Percentiles rank a stretch among this genome's conserved stretches.
These are phyloP conservation scores for Drosophila diplacantha DNA, from an alignment of 2,888 invertebrate genomes.

Conservation along the genomic window DNA sequence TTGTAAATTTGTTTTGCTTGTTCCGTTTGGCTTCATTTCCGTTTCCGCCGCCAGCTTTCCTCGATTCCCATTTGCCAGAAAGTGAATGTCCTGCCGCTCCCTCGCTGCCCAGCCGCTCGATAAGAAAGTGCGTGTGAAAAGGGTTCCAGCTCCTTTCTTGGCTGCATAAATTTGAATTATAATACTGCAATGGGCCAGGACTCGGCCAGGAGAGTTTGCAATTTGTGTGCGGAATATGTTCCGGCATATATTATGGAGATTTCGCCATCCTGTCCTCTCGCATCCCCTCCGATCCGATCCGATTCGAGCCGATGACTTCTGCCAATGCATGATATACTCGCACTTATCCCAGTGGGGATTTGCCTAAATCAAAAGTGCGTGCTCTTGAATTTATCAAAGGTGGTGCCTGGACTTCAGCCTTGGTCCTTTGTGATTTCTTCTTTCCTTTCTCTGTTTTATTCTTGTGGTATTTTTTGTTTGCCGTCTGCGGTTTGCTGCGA, in stretches of 20 bases:
- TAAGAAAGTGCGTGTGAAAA: conserved; percentile 70
- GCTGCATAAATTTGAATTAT: conserved; percentile 74
- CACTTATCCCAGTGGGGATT: conserved; percentile 60
- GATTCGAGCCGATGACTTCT: conserved; percentile 45
- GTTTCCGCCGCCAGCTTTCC: conserved; percentile 50
- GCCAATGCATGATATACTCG: conserved; percentile 68
- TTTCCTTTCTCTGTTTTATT: conserved; percentile 16
- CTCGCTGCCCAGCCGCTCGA: conserved; percentile 61
- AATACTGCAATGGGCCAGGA: conserved; percentile 52
- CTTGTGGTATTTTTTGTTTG: conserved; percentile 45
- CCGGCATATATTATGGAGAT: conserved; percentile 78
- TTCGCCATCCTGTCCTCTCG: conserved; percentile 48
- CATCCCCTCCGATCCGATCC: conserved; percentile 26
- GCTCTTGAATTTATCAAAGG: conserved; percentile 71
- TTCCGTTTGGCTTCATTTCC: conserved; percentile 72
- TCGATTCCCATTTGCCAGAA: conserved; percentile 42
- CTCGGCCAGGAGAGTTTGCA: no score
- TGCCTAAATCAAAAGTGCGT: conserved; percentile 73
- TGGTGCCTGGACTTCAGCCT: conserved; percentile 42
- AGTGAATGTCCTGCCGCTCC: conserved; percentile 34
- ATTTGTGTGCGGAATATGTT: conserved; percentile 78
- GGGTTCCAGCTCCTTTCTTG: conserved; percentile 51
- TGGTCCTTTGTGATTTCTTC: conserved; percentile 28
- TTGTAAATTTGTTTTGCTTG: conserved; percentile 73
- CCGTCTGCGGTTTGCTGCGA: conserved; percentile 58